Evolutionary conservation across 1,140 invertebrate species (phyloP).

Genomic region (Hylaeus volcanicus): DNA sequence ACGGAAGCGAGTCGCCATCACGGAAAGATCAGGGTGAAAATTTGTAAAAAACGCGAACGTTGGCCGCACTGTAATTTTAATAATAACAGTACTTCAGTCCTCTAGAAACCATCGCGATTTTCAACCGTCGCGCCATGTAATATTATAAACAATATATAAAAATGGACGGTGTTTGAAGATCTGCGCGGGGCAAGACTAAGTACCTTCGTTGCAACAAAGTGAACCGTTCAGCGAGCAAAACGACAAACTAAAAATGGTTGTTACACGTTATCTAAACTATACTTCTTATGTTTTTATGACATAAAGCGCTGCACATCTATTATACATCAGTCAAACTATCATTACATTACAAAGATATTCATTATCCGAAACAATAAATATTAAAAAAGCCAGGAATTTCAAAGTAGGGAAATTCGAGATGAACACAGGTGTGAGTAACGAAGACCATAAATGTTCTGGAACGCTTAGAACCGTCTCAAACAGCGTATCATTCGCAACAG

Average conservation of each 20-base stretch:
- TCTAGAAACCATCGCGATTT: slow-evolving; percentile 2
- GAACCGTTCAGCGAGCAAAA: background rate
- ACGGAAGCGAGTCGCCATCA: background rate
- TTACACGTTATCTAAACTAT: background rate
- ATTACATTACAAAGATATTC: no score
- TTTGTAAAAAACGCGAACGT: slow-evolving; percentile 6
- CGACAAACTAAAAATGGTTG: background rate
- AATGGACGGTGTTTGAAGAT: background rate
- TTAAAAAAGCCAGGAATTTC: no score
- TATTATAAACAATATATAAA: background rate
- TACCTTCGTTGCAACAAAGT: background rate
- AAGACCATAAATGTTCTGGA: background rate
- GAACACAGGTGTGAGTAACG: background rate
- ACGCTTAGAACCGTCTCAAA: background rate
- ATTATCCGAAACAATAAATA: no score
- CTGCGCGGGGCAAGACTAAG: background rate
- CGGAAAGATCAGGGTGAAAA: background rate
- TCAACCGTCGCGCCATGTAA: background rate
- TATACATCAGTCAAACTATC: background rate
- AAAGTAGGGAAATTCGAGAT: background rate
- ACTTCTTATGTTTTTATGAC: background rate
- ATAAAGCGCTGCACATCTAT: no score
- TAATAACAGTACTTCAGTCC: slow-evolving; percentile 12
- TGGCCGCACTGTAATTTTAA: slow-evolving; percentile 4
- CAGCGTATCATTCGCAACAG: background rate